phyloP scores from a whole-genome alignment of 2,113 vertebrate genomes.

The Serinus canaria region DNA sequence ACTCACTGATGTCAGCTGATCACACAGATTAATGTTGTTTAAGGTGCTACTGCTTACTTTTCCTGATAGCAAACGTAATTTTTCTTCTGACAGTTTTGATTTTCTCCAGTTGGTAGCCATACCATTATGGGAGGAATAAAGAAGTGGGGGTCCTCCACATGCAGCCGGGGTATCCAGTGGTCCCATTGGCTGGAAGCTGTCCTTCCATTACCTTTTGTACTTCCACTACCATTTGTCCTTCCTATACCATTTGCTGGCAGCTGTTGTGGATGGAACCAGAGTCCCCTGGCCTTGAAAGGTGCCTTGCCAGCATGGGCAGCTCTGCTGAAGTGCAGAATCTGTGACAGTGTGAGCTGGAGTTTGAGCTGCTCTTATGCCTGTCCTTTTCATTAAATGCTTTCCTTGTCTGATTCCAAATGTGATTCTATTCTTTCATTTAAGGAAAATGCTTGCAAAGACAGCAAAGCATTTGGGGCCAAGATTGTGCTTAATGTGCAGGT shows the following conservation, averaged over 20 bases:
- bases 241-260: not conserved
- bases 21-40: not conserved
- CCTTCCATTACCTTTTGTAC: not conserved
- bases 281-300: not conserved
- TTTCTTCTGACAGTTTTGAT: not conserved
- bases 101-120: not conserved
- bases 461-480: not conserved
- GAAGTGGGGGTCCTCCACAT: not conserved
- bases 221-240: too few species aligned
- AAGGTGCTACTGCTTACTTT: not conserved
- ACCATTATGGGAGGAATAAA: not conserved
- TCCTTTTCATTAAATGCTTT: not conserved
- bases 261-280: not conserved
- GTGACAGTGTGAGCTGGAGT: not conserved
- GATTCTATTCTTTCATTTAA: not conserved
- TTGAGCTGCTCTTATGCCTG: not conserved
- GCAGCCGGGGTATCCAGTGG: not conserved
- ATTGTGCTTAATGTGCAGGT: not conserved
- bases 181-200: not conserved
- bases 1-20: not conserved
- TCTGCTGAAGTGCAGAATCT: not conserved
- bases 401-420: not conserved
- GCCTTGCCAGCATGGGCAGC: not conserved
- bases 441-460: not conserved
- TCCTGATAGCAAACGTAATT: not conserved